Evolutionary conservation across 2,888 invertebrate genomes (phyloP).

Genomic region (Sphaeridia pumilis): DNA sequence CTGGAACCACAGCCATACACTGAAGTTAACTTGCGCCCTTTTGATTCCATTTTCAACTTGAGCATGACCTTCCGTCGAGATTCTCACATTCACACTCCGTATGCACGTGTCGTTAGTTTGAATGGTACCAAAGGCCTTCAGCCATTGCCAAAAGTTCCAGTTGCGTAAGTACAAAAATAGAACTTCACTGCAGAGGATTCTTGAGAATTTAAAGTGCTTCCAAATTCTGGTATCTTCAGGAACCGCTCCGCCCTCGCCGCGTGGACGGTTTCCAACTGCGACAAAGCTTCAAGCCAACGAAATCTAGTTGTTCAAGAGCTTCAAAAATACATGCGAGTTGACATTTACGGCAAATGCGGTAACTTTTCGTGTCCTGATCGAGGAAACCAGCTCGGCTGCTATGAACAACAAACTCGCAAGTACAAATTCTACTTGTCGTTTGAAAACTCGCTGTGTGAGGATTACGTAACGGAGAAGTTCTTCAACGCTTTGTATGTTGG

Average conservation of each 20-base stretch:
- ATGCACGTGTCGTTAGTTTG: not conserved
- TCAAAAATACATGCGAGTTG: conserved; percentile 27
- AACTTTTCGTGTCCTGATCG: not conserved
- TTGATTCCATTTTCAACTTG: conserved; percentile 15
- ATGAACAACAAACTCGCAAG: conserved; percentile 34
- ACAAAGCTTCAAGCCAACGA: conserved; percentile 21
- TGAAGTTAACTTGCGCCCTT: not conserved
- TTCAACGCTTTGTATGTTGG: conserved; percentile 17
- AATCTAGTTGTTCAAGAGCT: conserved; percentile 28
- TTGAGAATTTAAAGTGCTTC: no score
- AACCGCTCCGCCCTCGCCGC: conserved; percentile 23
- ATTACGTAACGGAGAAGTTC: conserved; percentile 24
- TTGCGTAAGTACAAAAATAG: no score
- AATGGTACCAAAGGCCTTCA: no score
- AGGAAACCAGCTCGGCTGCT: conserved; percentile 20
- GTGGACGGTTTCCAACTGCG: conserved; percentile 35
- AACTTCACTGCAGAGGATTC: no score
- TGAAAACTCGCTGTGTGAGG: conserved; percentile 21
- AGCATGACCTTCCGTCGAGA: conserved; percentile 28
- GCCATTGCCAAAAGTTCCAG: no score
- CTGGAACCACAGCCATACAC: no score
- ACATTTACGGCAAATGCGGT: conserved; percentile 35
- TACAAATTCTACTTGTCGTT: conserved; percentile 23
- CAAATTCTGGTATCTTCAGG: no score
- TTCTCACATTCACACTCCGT: conserved; percentile 1